These are phyloP conservation scores for Coenonympha glycerion DNA, from an alignment of 2,888 invertebrate genomes.

Conservation along the genomic window DNA sequence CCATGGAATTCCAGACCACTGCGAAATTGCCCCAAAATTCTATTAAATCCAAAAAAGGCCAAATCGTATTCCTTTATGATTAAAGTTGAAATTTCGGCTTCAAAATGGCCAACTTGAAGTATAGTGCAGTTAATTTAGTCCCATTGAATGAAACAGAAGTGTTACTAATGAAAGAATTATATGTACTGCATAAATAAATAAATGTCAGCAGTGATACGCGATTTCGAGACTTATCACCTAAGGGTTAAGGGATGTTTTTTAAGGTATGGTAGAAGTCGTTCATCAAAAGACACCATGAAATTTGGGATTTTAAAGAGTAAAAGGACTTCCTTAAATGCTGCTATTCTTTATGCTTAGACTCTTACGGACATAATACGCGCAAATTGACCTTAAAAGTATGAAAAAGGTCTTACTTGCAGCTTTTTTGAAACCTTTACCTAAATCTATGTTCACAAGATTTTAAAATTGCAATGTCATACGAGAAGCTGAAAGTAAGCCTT, in stretches of 20 bases:
- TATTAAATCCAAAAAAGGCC: conserved; percentile 15
- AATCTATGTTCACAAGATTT: no score
- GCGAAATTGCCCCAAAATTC: conserved; percentile 18
- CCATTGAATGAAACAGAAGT: conserved; percentile 29
- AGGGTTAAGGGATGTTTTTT: not conserved
- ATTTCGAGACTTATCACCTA: not conserved
- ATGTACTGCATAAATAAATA: conserved; percentile 5
- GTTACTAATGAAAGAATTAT: conserved; percentile 28
- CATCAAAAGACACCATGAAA: conserved; percentile 23
- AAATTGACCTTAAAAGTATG: not conserved
- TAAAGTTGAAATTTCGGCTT: conserved; percentile 31
- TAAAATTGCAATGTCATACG: no score
- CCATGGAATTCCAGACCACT: conserved; percentile 30
- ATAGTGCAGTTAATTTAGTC: conserved; percentile 10
- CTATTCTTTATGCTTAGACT: conserved; percentile 11
- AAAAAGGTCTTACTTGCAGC: not conserved
- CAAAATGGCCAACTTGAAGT: conserved; percentile 10
- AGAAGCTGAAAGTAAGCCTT: no score
- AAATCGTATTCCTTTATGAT: conserved; percentile 20
- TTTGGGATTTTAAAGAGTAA: conserved; percentile 17
- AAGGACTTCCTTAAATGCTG: conserved; percentile 14
- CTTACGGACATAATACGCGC: not conserved
- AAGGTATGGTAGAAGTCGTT: not conserved
- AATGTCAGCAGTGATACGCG: not conserved
- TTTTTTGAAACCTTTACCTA: not conserved